Evolutionary conservation across 2,113 vertebrate genomes (phyloP).

Genomic region (Mormyrus iriodes): DNA sequence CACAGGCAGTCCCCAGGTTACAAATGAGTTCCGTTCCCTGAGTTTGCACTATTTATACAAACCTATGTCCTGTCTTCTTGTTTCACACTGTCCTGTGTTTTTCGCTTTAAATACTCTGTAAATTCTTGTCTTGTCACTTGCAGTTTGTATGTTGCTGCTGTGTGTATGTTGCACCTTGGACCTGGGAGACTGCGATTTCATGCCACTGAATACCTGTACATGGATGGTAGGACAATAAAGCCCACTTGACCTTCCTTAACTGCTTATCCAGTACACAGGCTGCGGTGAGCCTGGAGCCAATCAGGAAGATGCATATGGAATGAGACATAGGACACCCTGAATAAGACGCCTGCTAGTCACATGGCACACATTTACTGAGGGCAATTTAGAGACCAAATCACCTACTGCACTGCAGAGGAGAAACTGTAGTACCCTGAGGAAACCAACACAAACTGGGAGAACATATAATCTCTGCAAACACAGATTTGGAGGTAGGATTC

Average conservation of each 20-base stretch:
- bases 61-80: neutral
- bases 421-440: neutral
- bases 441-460: neutral
- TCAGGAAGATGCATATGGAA: neutral
- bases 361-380: neutral
- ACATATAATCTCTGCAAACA: neutral
- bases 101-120: neutral
- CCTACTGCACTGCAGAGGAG: neutral
- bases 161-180: neutral
- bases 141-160: neutral
- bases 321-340: neutral
- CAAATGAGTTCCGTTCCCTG: no score
- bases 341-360: neutral
- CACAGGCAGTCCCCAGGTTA: no score
- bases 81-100: no score
- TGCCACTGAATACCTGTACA: neutral
- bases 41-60: no score
- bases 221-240: neutral
- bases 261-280: neutral
- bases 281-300: neutral
- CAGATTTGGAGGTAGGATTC: neutral
- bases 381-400: neutral
- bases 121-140: neutral
- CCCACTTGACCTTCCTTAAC: neutral
- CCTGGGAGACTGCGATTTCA: neutral